These are phyloP conservation scores for Thalassarche chlororhynchos DNA, from an alignment of 2,113 vertebrate genomes.

Conservation along the genomic window DNA sequence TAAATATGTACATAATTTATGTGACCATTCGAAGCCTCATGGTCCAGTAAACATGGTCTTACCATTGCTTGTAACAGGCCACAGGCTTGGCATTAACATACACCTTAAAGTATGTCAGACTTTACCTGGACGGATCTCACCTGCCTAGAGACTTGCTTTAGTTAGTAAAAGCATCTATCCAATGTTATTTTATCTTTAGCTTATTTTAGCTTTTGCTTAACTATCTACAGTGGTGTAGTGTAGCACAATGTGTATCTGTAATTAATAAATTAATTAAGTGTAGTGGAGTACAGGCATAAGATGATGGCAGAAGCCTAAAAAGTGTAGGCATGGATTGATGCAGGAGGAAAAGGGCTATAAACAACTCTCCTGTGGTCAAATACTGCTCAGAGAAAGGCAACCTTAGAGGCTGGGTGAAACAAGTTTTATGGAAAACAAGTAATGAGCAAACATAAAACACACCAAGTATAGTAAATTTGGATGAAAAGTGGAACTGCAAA, in stretches of 20 bases:
- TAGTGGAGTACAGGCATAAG: no score
- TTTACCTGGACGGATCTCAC: neutral
- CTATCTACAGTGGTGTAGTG: neutral
- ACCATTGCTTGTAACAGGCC: fast-evolving
- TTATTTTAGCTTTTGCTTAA: neutral
- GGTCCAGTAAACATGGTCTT: neutral
- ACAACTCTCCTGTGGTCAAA: neutral
- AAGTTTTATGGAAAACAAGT: neutral
- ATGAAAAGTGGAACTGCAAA: neutral
- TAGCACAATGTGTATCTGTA: neutral
- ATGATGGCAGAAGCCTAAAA: neutral
- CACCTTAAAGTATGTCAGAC: neutral
- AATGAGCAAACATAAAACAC: neutral
- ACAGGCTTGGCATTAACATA: neutral
- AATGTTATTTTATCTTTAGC: neutral
- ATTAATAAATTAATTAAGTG: neutral
- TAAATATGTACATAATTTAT: no score
- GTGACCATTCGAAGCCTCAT: neutral
- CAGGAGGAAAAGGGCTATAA: neutral
- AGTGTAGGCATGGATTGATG: no score
- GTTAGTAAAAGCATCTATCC: neutral
- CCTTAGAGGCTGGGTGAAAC: neutral
- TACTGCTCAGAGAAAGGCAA: neutral
- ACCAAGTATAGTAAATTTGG: neutral
- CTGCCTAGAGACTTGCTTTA: neutral